Base-by-base conservation (phyloP, 1,140 invertebrate genomes). In the Augochlora pura region DNA sequence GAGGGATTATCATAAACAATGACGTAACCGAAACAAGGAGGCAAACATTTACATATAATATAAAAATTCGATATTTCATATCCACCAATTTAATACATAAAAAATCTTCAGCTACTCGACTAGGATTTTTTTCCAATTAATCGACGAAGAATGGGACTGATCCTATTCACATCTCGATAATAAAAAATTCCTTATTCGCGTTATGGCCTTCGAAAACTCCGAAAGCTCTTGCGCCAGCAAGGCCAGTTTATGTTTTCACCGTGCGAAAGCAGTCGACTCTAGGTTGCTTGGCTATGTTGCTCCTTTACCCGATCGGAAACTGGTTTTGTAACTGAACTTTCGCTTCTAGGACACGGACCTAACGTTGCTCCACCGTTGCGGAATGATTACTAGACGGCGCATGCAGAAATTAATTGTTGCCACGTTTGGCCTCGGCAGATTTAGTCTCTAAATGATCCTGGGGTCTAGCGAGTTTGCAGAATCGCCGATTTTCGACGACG, bases 311-410 rank as follows among this genome's bases (percentile, higher is more conserved):
- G 67, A 7, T 59, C 16, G n/a, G 21, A 57, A 78, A 78, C 68
- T 78, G 76, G 69, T 78, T 72, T 68, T 9, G 21, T 54, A 52
- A 57, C 69, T 27, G 38, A 54, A 64, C 76, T 78, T 78, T 78
- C 68, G 59, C 68, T 64, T 14, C 32, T 27, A 42, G 18, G 16
- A 21, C 16, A 64, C 18, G 16, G 63, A 62, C 7, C 23, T 63
- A 12, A n/a, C 18, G 16, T 32, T 16, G 16, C 16, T 25, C 21
- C 2, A 71, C 2, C 3, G n/a, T 14, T 16, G 7, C 0, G 27
- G 16, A 39, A 10, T 39, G 70, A 70, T 25, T 65, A 21, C 63
- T 3, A 65, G 2, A 38, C 59, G 12, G 7, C 27, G 16, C 59
- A 27, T 16, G 25, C 25, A 27, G 25, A 10, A 9, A 21, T 7